Evolutionary conservation across 2,797 vertebrate species (phyloP), one percentile per base, ranked within the genome.

Genomic region (Galagoides demidoff): DNA sequence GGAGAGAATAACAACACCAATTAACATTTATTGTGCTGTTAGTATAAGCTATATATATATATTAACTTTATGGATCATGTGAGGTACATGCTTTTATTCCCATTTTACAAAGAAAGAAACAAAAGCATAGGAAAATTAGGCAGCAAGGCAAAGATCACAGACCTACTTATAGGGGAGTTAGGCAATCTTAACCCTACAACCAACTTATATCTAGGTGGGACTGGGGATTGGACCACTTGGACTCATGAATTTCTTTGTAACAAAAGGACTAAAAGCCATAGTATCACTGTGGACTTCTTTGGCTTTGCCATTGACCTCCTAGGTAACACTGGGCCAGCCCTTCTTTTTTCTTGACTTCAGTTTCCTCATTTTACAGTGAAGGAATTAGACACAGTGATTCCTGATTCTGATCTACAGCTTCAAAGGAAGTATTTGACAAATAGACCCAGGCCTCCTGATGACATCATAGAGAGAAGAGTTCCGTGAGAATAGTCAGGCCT

Each of bases 391-490:
- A 73, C 9, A 16, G 25, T 57, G 22, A 84, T 74, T 83, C 34
- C 87, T 70, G 66, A 71, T 68, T 85, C 85, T 37, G 34, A 70
- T 43, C 45, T 23, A 1, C 7, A 87, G 22, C 43, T 23, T 25
- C 76, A 71, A 2, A 55, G 39, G 85, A 92, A 55, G n/a, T 31
- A 82, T 45, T 63, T 85, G 34, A 23, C 31, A 87, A 43, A 12
- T 13, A 59, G 39, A 4, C 19, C 25, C 39, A 20, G 14, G 20
- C 29, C 29, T 49, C 6, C 57, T 59, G 22, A 37, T 95, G 97
- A 97, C 94, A 64, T 97, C 97, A 97, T 2, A 97, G 70, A 93
- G 43, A 31, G n/a, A 57, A 61, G 64, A 43, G 70, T 96, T 97
- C 96, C 2, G 0, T 11, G 37, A 73, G 92, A 68, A 86, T 12